Evolutionary conservation across 2,113 vertebrate genomes (phyloP), one percentile per base, ranked within the genome.

Genomic region (Sebastes schlegelii): DNA sequence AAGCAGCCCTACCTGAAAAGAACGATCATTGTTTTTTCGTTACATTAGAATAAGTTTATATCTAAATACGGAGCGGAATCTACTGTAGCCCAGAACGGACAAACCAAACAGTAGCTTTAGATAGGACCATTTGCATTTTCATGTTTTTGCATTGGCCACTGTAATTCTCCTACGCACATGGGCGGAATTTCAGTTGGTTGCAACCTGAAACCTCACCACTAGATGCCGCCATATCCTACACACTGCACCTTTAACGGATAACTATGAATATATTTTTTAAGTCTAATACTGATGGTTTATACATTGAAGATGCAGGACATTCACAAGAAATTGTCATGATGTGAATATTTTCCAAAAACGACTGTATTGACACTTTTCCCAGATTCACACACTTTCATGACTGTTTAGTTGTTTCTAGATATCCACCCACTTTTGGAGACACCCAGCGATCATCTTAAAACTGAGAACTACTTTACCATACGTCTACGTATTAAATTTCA

Each of bases 401-500:
- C 46, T 26, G 5, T 11, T 58, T 2, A 55, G 54, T 16, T 46
- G 23, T 52, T 74, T 21, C n/a, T 49, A 60, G 66, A 71, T 40
- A 42, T 54, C 73, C 10, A 26, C 8, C 48, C 11, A 49, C 67
- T 23, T 76, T 45, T 71, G 48, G 7, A 87, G 40, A 77, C 58
- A 52, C 4, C 3, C n/a, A 70, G 58, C 21, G 66, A 58, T 16
- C 19, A 49, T 60, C 57, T 70, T 58, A 43, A 57, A 60, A 64
- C 23, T 70, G 66, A 64, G 21, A 74, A 73, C 23, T 71, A 77
- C 73, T 88, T 87, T 61, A 65, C 55, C 67, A 79, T 72, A 72
- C 8, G 26, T 74, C 49, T 42, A 61, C 23, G 26, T 84, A 83
- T 80, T 70, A 42, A 72, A 81, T 90, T 87, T 84, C 75, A 90